Base-by-base conservation (phyloP, 2,113 vertebrate genomes). In the Hassar affinis region DNA sequence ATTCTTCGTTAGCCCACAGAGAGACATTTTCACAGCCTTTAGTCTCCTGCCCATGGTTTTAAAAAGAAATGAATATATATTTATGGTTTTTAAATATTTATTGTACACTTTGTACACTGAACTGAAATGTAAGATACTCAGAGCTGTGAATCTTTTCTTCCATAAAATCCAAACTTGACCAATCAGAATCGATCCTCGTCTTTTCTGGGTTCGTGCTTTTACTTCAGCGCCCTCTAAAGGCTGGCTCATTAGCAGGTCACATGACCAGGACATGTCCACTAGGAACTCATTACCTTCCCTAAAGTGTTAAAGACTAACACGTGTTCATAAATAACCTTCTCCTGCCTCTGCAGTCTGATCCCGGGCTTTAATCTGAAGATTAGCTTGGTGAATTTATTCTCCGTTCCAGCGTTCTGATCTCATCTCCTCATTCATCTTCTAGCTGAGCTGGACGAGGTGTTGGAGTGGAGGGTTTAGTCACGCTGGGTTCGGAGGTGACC, bases 71-170 rank as follows among this genome's bases (percentile, higher is more conserved):
- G 22, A 8, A 12, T 83, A 54, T 56, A 77, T 88, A 88, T 88
- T 88, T 88, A 86, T 85, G 62, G 9, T 86, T 56, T 71, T 81
- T 47, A 75, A 59, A 30, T 88, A 88, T 88, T 88, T 88, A 88
- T 88, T 88, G 68, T 33, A 45, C 49, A 78, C 68, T 45, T 72
- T 76, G 45, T 77, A 83, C 72, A 18, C 27, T 64, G 64, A 79
- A 72, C 64, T 81, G 72, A 61, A 84, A 62, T 18, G 33, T 35
- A 45, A 52, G 78, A 62, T n/a, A 75, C 25, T 27, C 47, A 14
- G 51, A 69, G 52, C 83, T 85, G 82, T 78, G 82, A 83, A 83
- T 83, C 33, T 49, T 64, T 51, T n/a, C 30, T 74, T 64, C 45
- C 27, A 75, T 52, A 49, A 82, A 76, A 49, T 52, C 35, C 62